Percentiles rank a stretch among this genome's conserved stretches.
These are phyloP conservation scores for Harlomillsia oculata DNA, from an alignment of 1,140 invertebrate genomes.

Conservation along the genomic window DNA sequence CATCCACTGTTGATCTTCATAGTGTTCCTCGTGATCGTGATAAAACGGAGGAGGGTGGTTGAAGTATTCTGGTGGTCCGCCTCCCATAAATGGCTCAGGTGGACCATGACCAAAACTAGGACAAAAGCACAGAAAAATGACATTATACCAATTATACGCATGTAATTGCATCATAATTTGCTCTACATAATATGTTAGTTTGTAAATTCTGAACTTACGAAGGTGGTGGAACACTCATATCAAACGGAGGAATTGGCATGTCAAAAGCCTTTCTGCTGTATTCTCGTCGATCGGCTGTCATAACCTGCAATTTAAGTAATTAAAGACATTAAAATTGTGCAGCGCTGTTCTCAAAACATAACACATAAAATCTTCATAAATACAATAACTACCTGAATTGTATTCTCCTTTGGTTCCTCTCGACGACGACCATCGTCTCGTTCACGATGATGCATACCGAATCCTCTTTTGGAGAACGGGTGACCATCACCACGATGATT, in stretches of 20 bases:
- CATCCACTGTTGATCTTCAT: conserved; percentile 36
- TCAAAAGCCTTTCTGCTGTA: conserved; percentile 57
- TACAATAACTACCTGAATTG: conserved; percentile 55
- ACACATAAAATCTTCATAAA: conserved; percentile 29
- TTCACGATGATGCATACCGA: conserved; percentile 21
- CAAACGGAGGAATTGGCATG: conserved; percentile 44
- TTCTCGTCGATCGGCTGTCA: conserved; percentile 75
- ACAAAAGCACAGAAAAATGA: too few species aligned
- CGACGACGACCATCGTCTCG: conserved; percentile 35
- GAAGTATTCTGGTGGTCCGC: conserved; percentile 29
- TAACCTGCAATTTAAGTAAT: conserved; percentile 47
- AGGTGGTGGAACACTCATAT: conserved; percentile 34
- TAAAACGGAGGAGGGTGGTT: conserved; percentile 29
- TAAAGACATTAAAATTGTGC: neutral
- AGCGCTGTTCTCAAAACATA: conserved; percentile 13
- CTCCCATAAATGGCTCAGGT: conserved; percentile 18
- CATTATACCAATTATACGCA: too few species aligned
- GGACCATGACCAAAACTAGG: conserved; percentile 6
- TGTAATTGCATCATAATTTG: too few species aligned
- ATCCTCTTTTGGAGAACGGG: conserved; percentile 27
- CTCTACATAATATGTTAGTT: neutral
- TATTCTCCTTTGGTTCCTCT: conserved; percentile 62
- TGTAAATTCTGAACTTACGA: conserved; percentile 30
- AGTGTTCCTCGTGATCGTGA: conserved; percentile 21
- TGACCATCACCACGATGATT: conserved; percentile 47